phyloP scores from a whole-genome alignment of 1,140 invertebrate species.

The Thalassaphorura encarpata region DNA sequence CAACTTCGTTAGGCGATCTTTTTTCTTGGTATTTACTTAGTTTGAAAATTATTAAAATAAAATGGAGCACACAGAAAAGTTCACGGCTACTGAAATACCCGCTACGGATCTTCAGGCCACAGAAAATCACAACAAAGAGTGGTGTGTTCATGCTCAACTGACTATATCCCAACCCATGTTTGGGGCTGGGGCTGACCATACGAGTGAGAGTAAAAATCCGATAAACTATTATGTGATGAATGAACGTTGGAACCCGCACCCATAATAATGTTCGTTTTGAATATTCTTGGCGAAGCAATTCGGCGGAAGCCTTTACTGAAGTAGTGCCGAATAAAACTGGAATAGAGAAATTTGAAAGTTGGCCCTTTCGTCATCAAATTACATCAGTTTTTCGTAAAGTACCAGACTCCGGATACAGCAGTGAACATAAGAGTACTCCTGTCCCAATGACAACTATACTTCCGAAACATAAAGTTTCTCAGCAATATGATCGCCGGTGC shows the following conservation, averaged over 20 bases:
- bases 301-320: conserved; percentile 15
- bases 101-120: too few relatives aligned
- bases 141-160: conserved; percentile 51
- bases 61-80: too few relatives aligned
- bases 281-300: conserved; percentile 26
- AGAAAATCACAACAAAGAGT: conserved; percentile 38
- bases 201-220: too few relatives aligned
- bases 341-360: conserved; percentile 32
- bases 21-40: too few relatives aligned
- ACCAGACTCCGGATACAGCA: conserved; percentile 44
- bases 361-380: conserved; percentile 26
- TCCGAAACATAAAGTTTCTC: conserved; percentile 27
- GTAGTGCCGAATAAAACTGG: conserved; percentile 22
- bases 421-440: conserved; percentile 38
- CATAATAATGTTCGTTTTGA: conserved; percentile 31
- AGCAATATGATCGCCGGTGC: conserved; percentile 43
- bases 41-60: too few relatives aligned
- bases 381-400: too few relatives aligned
- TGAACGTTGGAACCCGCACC: too few relatives aligned
- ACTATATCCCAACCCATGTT: conserved; percentile 37
- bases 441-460: not conserved
- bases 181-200: too few relatives aligned
- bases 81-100: too few relatives aligned
- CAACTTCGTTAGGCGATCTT: too few relatives aligned
- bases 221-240: too few relatives aligned